Percentiles rank a stretch among this genome's conserved stretches.
Conservation (phyloP, 2,888 invertebrate species). For the Incurvaria masculella region DNA sequence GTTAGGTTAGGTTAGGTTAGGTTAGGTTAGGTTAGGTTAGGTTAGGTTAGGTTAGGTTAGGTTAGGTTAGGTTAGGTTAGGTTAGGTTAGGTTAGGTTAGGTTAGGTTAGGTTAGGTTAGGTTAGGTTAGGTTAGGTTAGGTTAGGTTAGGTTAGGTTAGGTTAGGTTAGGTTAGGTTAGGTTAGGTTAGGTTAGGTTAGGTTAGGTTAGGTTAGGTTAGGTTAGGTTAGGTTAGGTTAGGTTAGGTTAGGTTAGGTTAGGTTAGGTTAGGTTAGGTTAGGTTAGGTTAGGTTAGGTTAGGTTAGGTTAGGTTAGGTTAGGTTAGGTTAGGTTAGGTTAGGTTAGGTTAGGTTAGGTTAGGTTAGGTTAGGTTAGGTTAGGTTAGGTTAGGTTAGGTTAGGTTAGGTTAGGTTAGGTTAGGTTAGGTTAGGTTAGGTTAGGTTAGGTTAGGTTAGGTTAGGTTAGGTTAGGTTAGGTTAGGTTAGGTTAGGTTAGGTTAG, state of each 20-base stretch:
- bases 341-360: neutral
- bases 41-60: conserved; percentile 6
- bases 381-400: conserved; percentile 4
- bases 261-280: conserved; percentile 11
- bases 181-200: neutral
- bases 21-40: conserved; percentile 8
- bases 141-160: conserved; percentile 1
- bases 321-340: conserved; percentile 6
- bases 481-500: neutral
- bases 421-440: conserved; percentile 5
- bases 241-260: too few relatives aligned
- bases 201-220: too few relatives aligned
- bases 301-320: conserved; percentile 6
- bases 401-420: neutral
- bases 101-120: conserved; percentile 5
- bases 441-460: conserved; percentile 7
- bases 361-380: neutral
- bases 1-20: conserved; percentile 11
- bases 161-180: conserved; percentile 7
- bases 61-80: conserved; percentile 3
- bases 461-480: conserved; percentile 1
- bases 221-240: too few relatives aligned
- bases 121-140: neutral
- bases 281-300: conserved; percentile 10
- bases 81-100: neutral